A percentile compares a stretch with the other conserved stretches of the same genome.
Conservation (phyloP, 2,888 invertebrate species). For the Hirtodrosophila duncani region DNA sequence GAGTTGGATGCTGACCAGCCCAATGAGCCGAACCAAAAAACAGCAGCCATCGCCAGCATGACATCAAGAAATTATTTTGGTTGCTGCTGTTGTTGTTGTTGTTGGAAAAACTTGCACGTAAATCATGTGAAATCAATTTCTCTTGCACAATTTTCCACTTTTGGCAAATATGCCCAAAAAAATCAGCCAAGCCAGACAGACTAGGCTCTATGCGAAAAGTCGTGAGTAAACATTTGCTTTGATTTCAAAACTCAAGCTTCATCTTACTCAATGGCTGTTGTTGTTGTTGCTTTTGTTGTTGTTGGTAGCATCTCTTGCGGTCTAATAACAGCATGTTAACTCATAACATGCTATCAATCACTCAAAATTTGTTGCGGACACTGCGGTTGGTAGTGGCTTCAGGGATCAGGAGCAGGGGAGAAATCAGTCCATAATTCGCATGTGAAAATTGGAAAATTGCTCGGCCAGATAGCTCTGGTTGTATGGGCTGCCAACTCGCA, state of each 20-base stretch:
- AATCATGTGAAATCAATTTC: constrained; percentile 77
- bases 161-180: constrained; percentile 67
- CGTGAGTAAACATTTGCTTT: constrained; percentile 68
- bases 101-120: constrained; percentile 57
- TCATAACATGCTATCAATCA: constrained; percentile 75
- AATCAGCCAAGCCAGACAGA: constrained; percentile 26
- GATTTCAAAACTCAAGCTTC: constrained; percentile 31
- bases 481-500: constrained; percentile 21
- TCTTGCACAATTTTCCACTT: constrained; percentile 69
- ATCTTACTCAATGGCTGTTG: constrained; percentile 14
- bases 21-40: constrained; percentile 10
- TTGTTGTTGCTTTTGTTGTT: constrained; percentile 27
- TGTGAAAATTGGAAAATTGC: constrained; percentile 72
- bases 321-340: constrained; percentile 72
- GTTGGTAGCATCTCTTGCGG: constrained; percentile 69
- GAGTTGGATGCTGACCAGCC: constrained; percentile 29
- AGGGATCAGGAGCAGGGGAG: not conserved
- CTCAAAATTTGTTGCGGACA: constrained; percentile 43
- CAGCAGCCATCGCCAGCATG: constrained; percentile 57
- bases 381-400: constrained; percentile 34
- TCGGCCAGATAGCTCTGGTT: constrained; percentile 17
- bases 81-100: constrained; percentile 14
- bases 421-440: constrained; percentile 58
- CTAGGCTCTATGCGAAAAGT: constrained; percentile 42
- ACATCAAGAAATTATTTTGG: constrained; percentile 69